Evolutionary conservation across 2,797 vertebrate genomes (phyloP).

Genomic region (Hippocampus kuda): DNA sequence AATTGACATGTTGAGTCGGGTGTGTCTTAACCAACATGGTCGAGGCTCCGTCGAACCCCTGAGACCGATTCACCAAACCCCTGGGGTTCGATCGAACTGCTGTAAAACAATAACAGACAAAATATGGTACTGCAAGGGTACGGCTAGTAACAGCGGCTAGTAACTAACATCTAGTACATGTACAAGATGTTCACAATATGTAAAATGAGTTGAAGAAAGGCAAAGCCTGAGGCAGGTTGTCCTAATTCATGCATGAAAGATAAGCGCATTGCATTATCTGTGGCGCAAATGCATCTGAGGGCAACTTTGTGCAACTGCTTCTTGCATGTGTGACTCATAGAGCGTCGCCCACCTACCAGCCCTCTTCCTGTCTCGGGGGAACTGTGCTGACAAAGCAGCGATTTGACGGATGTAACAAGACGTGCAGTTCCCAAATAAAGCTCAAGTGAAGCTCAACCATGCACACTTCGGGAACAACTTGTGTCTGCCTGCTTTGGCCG

Average conservation of each 20-base stretch:
- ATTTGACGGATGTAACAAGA: slow-evolving; percentile 49
- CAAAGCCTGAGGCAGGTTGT: not conserved
- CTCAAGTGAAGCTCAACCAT: slow-evolving; percentile 21
- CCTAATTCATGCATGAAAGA: not conserved
- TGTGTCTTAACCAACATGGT: too few relatives aligned
- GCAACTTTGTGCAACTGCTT: slow-evolving; percentile 4
- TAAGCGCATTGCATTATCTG: not conserved
- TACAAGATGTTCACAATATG: not conserved
- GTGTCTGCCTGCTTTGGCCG: slow-evolving; percentile 1
- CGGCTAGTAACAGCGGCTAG: too few relatives aligned
- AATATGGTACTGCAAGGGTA: too few relatives aligned
- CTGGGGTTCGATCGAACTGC: too few relatives aligned
- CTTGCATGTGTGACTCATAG: slow-evolving; percentile 32
- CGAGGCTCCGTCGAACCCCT: too few relatives aligned
- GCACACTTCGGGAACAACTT: slow-evolving; percentile 1
- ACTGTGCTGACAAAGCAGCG: slow-evolving; percentile 40
- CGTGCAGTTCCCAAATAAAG: slow-evolving; percentile 39
- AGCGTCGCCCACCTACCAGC: slow-evolving; percentile 13
- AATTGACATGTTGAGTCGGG: too few relatives aligned
- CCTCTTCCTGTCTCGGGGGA: slow-evolving; percentile 22
- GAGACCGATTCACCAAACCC: too few relatives aligned
- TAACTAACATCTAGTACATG: too few relatives aligned
- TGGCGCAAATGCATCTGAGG: not conserved
- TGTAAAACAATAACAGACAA: too few relatives aligned
- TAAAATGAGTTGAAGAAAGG: not conserved